Evolutionary conservation across 2,797 vertebrate species (phyloP).

Genomic region (Steatocranus sp.): DNA sequence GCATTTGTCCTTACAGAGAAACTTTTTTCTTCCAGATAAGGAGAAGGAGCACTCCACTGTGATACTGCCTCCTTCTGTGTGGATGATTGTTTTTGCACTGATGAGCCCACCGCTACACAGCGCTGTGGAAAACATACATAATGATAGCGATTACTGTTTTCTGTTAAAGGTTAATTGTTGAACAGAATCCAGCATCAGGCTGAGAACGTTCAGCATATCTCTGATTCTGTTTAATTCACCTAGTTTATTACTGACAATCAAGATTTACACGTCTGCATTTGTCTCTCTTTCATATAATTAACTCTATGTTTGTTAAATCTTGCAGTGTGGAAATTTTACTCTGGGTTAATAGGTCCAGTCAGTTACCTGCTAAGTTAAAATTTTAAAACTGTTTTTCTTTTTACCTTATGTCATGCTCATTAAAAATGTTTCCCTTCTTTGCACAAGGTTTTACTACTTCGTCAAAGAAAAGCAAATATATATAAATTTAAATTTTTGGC

Average conservation of each 20-base stretch:
- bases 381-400: background rate
- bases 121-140: background rate
- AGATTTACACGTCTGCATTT: background rate
- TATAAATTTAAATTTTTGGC: background rate
- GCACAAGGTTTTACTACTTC: accelerated
- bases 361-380: background rate
- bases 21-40: accelerated
- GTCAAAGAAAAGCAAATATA: background rate
- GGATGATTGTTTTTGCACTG: accelerated
- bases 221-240: background rate
- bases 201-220: background rate
- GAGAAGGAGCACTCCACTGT: accelerated
- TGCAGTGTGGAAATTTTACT: background rate
- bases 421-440: background rate
- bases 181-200: accelerated
- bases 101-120: background rate
- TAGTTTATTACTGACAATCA: background rate
- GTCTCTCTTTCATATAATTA: background rate
- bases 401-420: accelerated
- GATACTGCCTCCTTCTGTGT: background rate
- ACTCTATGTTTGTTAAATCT: background rate
- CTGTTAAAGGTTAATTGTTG: background rate
- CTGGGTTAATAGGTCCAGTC: background rate
- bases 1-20: conserved; percentile 11
- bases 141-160: background rate